Evolutionary conservation across 1,140 invertebrate genomes (phyloP).

Genomic region (Trypoxylus dichotomus): DNA sequence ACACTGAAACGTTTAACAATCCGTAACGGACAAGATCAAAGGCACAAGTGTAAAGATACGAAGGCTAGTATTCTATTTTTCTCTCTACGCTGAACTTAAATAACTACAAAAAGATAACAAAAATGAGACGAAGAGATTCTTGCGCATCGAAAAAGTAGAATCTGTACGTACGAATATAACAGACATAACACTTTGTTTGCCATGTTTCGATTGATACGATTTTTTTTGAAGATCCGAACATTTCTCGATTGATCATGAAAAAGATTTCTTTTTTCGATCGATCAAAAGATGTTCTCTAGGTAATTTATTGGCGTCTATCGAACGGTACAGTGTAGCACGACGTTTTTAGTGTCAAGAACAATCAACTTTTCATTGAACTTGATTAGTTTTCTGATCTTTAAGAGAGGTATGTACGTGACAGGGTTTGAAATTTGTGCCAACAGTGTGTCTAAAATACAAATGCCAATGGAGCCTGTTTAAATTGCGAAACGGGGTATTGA

Average conservation of each 20-base stretch:
- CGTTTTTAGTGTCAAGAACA: too few species aligned
- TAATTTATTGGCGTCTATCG: too few species aligned
- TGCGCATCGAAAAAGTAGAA: too few species aligned
- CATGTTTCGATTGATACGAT: background rate
- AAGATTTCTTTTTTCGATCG: background rate
- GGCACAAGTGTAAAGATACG: background rate
- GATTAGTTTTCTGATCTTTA: too few species aligned
- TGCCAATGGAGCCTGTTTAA: too few species aligned
- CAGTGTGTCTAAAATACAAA: too few species aligned
- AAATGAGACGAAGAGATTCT: background rate
- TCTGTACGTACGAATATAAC: background rate
- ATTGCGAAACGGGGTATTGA: too few species aligned
- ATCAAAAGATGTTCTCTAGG: background rate
- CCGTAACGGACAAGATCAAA: background rate
- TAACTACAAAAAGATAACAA: background rate
- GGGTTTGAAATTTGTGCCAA: too few species aligned
- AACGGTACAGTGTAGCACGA: too few species aligned
- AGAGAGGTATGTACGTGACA: too few species aligned
- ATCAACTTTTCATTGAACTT: too few species aligned
- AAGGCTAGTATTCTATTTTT: background rate
- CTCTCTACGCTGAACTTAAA: background rate
- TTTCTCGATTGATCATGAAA: background rate
- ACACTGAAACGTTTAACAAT: constrained; percentile 3
- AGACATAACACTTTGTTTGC: background rate
- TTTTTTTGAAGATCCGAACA: background rate